Conservation (phyloP, 2,888 invertebrate species). For the Ophion ventricosus region DNA sequence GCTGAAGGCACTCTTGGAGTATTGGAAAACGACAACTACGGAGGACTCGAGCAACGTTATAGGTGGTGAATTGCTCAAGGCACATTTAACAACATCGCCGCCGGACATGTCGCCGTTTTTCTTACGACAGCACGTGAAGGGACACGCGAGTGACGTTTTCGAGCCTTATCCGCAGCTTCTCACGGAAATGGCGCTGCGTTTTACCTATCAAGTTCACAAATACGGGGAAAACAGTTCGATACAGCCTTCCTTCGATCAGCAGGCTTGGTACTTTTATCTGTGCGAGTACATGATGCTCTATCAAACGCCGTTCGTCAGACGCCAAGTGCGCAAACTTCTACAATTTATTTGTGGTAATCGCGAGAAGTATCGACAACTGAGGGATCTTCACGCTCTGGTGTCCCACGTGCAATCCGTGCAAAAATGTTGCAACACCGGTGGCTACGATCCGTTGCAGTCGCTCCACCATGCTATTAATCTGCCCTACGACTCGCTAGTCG, state of each 20-base stretch:
- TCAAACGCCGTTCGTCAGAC: constrained; percentile 94
- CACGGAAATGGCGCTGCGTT: constrained; percentile 96
- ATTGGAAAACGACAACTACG: constrained; percentile 88
- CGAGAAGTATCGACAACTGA: constrained; percentile 96
- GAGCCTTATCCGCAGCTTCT: constrained; percentile 97
- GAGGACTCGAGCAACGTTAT: constrained; percentile 83
- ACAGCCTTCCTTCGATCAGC: constrained; percentile 81
- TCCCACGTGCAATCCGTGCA: constrained; percentile 90
- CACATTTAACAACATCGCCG: constrained; percentile 91
- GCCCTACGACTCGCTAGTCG: constrained; percentile 95
- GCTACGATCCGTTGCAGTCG: constrained; percentile 83
- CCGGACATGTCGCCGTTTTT: constrained; percentile 99
- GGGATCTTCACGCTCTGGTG: constrained; percentile 96
- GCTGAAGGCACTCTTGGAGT: constrained; percentile 89
- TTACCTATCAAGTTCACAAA: constrained; percentile 97
- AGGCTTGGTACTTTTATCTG: constrained; percentile 91
- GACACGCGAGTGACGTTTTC: constrained; percentile 95
- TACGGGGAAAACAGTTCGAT: constrained; percentile 83
- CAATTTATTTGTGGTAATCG: constrained; percentile 97
- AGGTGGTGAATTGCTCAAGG: constrained; percentile 90
- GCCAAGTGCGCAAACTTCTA: constrained; percentile 96
- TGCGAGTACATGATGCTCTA: constrained; percentile 98
- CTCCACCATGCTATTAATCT: constrained; percentile 85
- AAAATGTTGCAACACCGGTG: constrained; percentile 85
- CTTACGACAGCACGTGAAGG: constrained; percentile 94